Conservation (phyloP, 2,797 vertebrate species). For the Platalea minor region DNA sequence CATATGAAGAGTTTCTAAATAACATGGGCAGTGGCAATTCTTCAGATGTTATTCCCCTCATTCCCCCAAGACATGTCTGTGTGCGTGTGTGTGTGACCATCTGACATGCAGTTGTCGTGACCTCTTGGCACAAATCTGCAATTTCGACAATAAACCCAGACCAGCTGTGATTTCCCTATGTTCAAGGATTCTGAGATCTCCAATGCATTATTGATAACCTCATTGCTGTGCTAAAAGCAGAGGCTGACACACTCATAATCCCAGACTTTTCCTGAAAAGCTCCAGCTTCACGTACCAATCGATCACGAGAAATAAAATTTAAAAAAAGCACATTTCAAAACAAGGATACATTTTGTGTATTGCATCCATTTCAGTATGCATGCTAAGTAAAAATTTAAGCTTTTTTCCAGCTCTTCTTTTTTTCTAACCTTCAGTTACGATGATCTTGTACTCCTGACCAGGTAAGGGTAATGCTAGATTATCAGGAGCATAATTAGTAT, state of each 20-base stretch:
- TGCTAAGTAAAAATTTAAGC: constrained; percentile 13
- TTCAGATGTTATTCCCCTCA: constrained; percentile 5
- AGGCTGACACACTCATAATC: constrained; percentile 62
- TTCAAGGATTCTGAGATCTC: constrained; percentile 59
- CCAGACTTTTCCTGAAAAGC: constrained; percentile 65
- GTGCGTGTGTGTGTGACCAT: not conserved
- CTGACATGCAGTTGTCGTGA: constrained; percentile 60
- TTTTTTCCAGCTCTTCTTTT: not conserved
- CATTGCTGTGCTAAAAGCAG: constrained; percentile 66
- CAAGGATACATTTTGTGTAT: not conserved
- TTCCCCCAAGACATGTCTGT: constrained; percentile 42
- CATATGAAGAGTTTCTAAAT: constrained; percentile 40
- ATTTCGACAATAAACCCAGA: constrained; percentile 60
- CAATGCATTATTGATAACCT: constrained; percentile 78
- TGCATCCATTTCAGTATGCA: not conserved
- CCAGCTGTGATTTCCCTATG: constrained; percentile 61
- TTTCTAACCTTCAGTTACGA: not conserved
- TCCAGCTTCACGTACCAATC: constrained; percentile 49
- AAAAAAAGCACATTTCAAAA: constrained; percentile 33
- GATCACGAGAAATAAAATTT: constrained; percentile 7
- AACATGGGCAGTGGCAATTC: constrained; percentile 13
- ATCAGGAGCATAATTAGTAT: not conserved
- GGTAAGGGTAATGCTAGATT: not conserved
- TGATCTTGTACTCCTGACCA: not conserved
- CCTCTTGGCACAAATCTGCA: constrained; percentile 60